Evolutionary conservation across 1,140 invertebrate genomes (phyloP).

Genomic region (Macrostomum lignano): DNA sequence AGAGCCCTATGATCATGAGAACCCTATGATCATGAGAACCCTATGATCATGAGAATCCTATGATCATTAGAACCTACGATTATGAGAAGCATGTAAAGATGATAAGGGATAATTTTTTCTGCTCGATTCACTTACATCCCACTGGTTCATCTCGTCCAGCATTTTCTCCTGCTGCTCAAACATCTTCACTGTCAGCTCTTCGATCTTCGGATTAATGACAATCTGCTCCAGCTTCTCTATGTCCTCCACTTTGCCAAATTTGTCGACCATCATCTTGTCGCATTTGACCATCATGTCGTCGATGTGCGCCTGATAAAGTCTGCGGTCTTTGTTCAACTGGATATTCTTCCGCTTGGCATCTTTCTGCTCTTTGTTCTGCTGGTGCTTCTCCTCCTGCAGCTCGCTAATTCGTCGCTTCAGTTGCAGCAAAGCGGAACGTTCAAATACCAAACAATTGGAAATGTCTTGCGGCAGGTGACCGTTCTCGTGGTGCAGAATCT

Average conservation of each 20-base stretch:
- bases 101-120: too few relatives aligned
- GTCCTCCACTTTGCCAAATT: constrained; percentile 24
- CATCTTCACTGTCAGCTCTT: too few relatives aligned
- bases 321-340: constrained; percentile 23
- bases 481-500: constrained; percentile 35
- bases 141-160: too few relatives aligned
- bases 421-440: constrained; percentile 30
- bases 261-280: constrained; percentile 21
- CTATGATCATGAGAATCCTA: too few relatives aligned
- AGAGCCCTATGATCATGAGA: too few relatives aligned
- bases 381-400: constrained; percentile 35
- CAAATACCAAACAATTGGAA: constrained; percentile 35
- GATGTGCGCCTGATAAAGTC: constrained; percentile 18
- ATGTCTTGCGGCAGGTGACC: constrained; percentile 29
- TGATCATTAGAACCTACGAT: too few relatives aligned
- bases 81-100: background rate
- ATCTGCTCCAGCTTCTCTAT: constrained; percentile 24
- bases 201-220: constrained; percentile 21
- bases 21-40: too few relatives aligned
- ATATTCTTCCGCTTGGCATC: constrained; percentile 21
- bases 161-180: too few relatives aligned
- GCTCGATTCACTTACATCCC: too few relatives aligned
- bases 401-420: constrained; percentile 36
- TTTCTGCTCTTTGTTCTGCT: constrained; percentile 33
- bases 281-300: constrained; percentile 17